These are phyloP conservation scores for Heteromormyrus szaboi DNA, from an alignment of 2,797 vertebrate species.

Conservation along the genomic window DNA sequence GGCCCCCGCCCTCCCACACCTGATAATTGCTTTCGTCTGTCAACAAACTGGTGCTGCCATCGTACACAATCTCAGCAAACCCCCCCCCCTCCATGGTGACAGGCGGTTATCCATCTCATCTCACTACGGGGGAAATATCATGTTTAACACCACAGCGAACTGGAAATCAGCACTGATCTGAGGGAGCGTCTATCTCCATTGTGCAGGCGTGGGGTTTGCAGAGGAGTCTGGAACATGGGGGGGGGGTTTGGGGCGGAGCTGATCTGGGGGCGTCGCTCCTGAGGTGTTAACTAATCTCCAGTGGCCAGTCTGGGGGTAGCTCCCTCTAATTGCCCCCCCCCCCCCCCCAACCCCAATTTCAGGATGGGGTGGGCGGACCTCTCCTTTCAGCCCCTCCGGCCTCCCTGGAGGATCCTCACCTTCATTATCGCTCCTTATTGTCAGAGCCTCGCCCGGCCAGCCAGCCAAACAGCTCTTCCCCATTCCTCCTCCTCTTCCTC, in stretches of 20 bases:
- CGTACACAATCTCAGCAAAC: not conserved
- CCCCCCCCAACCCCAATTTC: conserved; percentile 74
- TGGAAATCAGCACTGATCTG: conserved; percentile 48
- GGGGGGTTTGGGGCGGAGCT: conserved; percentile 50
- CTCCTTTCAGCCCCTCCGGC: conserved; percentile 80
- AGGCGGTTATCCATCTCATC: not conserved
- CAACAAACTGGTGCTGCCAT: not conserved
- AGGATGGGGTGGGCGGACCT: conserved; percentile 85
- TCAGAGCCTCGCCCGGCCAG: conserved; percentile 79
- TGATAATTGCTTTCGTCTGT: conserved; percentile 19
- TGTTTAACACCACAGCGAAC: conserved; percentile 36
- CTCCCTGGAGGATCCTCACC: conserved; percentile 86
- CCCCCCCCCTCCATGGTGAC: conserved; percentile 1
- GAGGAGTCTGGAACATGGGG: conserved; percentile 36
- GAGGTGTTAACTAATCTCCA: conserved; percentile 82
- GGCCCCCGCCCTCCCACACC: not conserved
- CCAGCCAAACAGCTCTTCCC: conserved; percentile 62
- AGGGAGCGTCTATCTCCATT: conserved; percentile 49
- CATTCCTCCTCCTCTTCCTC: conserved; percentile 41
- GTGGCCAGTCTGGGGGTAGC: conserved; percentile 78
- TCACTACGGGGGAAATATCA: not conserved
- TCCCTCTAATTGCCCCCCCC: conserved; percentile 85
- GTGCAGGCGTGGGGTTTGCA: conserved; percentile 41
- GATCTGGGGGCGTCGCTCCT: conserved; percentile 72
- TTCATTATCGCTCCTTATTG: conserved; percentile 98